Evolutionary conservation across 2,113 vertebrate genomes (phyloP).

Genomic region (Stictonetta naevosa): DNA sequence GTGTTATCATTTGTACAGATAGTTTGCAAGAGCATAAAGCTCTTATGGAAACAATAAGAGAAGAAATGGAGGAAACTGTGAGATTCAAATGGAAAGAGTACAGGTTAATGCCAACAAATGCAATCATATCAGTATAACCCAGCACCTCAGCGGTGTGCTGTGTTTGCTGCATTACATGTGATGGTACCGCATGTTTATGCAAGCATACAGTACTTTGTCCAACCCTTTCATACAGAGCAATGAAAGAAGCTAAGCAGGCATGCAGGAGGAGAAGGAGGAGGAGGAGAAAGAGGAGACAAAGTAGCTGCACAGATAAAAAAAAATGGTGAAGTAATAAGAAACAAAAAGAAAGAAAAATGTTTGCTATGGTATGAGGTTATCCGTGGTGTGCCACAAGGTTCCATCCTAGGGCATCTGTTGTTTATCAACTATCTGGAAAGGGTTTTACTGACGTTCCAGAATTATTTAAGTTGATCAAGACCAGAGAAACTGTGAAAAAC

Average conservation of each 20-base stretch:
- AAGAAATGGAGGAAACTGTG: neutral
- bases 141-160: neutral
- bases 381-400: constrained; percentile 7
- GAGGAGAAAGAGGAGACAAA: neutral
- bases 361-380: constrained; percentile 20
- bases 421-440: constrained; percentile 41
- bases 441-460: constrained; percentile 7
- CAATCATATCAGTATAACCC: neutral
- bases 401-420: neutral
- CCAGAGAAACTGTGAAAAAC: constrained; percentile 60
- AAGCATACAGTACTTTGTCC: neutral
- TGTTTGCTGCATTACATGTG: neutral
- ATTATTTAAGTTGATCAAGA: constrained; percentile 38
- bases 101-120: neutral
- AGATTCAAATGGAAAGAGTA: neutral
- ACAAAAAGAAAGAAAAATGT: neutral
- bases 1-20: neutral
- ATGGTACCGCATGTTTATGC: neutral
- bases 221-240: neutral
- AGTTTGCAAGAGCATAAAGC: neutral
- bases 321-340: neutral
- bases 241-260: neutral
- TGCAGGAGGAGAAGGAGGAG: neutral
- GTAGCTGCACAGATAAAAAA: neutral
- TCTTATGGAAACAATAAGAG: neutral